Percentiles rank a stretch among this genome's conserved stretches.
Conservation (phyloP, 2,888 invertebrate genomes). For the Clistopyga incitator region DNA sequence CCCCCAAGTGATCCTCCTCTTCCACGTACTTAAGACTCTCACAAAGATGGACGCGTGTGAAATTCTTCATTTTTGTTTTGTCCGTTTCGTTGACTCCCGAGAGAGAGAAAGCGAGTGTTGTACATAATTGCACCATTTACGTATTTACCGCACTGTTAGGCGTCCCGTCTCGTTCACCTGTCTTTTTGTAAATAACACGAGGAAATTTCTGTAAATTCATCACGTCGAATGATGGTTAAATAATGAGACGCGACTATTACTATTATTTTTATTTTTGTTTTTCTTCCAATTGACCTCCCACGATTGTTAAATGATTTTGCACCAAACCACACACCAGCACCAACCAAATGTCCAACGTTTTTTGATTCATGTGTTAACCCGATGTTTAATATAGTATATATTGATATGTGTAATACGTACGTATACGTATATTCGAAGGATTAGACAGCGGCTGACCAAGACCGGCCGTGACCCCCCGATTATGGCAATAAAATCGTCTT, state of each 20-base stretch:
- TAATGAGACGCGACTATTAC: neutral
- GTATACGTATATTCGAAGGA: constrained; percentile 56
- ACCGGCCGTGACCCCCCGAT: constrained; percentile 76
- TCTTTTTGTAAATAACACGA: constrained; percentile 48
- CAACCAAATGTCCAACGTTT: constrained; percentile 64
- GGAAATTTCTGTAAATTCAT: constrained; percentile 4
- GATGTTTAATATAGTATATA: constrained; percentile 31
- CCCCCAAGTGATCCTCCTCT: constrained; percentile 70
- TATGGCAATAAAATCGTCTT: constrained; percentile 30
- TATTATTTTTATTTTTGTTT: neutral
- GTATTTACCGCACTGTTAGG: constrained; percentile 1
- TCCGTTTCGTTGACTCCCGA: constrained; percentile 48
- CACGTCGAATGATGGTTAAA: neutral
- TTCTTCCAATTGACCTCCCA: constrained; percentile 29
- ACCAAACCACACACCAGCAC: constrained; percentile 86
- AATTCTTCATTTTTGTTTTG: constrained; percentile 41
- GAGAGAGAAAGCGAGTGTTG: constrained; percentile 67
- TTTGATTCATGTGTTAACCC: constrained; percentile 64
- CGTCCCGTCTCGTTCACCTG: constrained; percentile 39
- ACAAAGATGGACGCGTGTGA: constrained; percentile 81
- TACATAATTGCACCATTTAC: constrained; percentile 80
- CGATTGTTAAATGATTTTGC: constrained; percentile 86
- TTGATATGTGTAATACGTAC: constrained; percentile 51
- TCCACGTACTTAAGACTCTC: constrained; percentile 79
- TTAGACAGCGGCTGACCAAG: constrained; percentile 77